Percentiles rank a stretch among this genome's conserved stretches.
phyloP scores from a whole-genome alignment of 2,113 vertebrate species.

The Struthidea cinerea region DNA sequence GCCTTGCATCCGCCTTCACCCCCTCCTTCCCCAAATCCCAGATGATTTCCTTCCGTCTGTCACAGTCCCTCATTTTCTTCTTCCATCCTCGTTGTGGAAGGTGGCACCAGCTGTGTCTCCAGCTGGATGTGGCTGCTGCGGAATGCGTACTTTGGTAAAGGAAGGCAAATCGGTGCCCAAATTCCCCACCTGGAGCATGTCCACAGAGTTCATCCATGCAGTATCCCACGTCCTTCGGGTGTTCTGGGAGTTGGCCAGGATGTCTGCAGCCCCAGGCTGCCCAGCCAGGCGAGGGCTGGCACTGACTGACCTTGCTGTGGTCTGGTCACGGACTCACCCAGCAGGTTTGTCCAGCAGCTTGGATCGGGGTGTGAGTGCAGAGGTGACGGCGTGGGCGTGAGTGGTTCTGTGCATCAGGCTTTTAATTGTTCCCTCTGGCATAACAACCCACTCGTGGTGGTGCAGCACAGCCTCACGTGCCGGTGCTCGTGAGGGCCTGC shows the following conservation, averaged over 20 bases:
- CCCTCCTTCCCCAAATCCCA: no score
- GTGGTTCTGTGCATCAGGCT: not conserved
- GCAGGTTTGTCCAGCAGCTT: not conserved
- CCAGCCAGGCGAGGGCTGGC: not conserved
- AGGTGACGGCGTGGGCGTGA: not conserved
- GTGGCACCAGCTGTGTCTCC: not conserved
- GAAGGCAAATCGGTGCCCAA: no score
- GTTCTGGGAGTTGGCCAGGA: rapidly evolving
- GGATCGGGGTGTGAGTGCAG: not conserved
- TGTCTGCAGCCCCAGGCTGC: not conserved
- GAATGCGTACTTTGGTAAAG: no score
- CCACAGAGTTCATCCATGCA: rapidly evolving
- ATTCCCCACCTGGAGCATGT: not conserved
- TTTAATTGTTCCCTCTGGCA: not conserved
- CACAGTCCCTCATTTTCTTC: not conserved
- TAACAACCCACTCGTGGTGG: not conserved
- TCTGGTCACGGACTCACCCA: not conserved
- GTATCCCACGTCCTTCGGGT: rapidly evolving
- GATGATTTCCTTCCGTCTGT: not conserved
- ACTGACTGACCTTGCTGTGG: rapidly evolving
- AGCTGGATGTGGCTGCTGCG: not conserved
- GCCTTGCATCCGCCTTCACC: not conserved
- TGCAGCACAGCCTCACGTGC: not conserved
- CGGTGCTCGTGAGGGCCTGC: not conserved
- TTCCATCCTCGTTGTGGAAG: not conserved